Conservation (phyloP, 2,113 vertebrate genomes). For the Delphinus delphis region DNA sequence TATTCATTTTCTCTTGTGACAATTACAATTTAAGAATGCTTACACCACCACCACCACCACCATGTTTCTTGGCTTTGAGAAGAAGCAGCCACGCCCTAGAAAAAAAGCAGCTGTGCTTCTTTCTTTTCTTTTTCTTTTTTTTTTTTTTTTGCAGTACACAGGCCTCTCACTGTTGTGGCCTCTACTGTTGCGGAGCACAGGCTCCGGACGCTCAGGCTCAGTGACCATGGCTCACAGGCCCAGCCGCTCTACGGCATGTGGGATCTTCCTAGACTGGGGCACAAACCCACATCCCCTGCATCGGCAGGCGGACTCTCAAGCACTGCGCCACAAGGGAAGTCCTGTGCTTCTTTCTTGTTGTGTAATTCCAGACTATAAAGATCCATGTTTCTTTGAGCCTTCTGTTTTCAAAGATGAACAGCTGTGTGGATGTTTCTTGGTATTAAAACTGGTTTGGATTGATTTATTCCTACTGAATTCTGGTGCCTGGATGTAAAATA, state of each 20-base stretch:
- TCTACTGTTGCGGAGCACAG: no score
- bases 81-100: neutral
- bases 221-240: no score
- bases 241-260: no score
- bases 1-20: neutral
- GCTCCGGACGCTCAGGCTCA: no score
- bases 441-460: neutral
- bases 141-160: no score
- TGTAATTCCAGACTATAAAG: neutral
- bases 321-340: no score
- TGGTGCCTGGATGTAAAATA: neutral
- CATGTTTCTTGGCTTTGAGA: neutral
- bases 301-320: no score
- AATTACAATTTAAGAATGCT: neutral
- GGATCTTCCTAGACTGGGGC: no score
- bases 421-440: neutral
- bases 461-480: neutral
- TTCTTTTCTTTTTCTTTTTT: no score
- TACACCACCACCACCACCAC: rapidly evolving
- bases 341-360: neutral
- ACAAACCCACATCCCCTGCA: no score
- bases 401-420: neutral
- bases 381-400: neutral
- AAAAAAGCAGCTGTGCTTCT: neutral
- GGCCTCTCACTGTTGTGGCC: no score